A percentile compares a stretch with the other conserved stretches of the same genome.
These are phyloP conservation scores for Acleris literana DNA, from an alignment of 2,888 invertebrate species.

Conservation along the genomic window DNA sequence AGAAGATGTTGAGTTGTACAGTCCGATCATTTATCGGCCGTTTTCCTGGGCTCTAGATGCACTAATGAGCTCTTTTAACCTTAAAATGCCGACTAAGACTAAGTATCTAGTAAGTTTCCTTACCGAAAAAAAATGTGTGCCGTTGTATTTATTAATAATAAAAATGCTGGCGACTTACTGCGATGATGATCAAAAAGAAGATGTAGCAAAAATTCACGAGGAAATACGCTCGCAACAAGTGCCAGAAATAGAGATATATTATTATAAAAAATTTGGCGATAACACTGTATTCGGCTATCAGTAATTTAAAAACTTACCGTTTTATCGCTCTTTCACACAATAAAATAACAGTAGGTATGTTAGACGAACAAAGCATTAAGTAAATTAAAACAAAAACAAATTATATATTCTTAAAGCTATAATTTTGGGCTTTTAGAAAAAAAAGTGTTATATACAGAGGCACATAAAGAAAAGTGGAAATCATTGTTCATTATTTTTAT, in stretches of 20 bases:
- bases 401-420: no score
- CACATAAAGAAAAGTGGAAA: no score
- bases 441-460: no score
- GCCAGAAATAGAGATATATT: slow-evolving; percentile 23
- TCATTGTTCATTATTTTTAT: no score
- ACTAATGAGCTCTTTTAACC: background rate
- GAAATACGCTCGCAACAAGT: slow-evolving; percentile 9
- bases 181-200: slow-evolving; percentile 2
- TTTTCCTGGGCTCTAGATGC: background rate
- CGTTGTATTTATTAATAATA: slow-evolving; percentile 17
- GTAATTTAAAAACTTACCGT: no score
- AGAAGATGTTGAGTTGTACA: slow-evolving; percentile 12
- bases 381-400: no score
- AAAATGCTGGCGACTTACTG: slow-evolving; percentile 12
- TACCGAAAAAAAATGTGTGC: slow-evolving; percentile 12
- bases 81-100: background rate
- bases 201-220: slow-evolving; percentile 5
- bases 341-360: no score
- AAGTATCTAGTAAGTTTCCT: slow-evolving; percentile 16
- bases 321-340: no score
- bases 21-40: slow-evolving; percentile 11
- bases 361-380: no score
- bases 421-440: no score
- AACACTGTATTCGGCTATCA: background rate
- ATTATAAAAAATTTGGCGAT: slow-evolving; percentile 17